Evolutionary conservation across 2,888 invertebrate species (phyloP), one percentile per base, ranked within the genome.

Genomic region (Brachynemurus nebulosus): DNA sequence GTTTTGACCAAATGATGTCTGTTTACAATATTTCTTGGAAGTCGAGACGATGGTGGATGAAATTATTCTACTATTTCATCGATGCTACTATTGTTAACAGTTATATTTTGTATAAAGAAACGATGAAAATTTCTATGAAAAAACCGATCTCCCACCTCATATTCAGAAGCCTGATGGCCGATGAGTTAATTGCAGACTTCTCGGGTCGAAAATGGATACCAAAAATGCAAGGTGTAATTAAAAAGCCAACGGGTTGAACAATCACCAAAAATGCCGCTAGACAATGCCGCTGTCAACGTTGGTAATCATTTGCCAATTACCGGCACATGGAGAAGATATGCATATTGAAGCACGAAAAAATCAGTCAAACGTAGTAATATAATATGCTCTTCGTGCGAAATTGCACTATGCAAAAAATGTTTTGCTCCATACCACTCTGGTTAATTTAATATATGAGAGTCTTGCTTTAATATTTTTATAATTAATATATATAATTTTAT

Each of bases 11-110:
- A 47, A 46, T 49, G 11, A 50, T 54, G 48, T 51, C 53, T 14
- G 44, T 44, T 12, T 57, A 57, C 40, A 48, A 27, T 40, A 51
- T 56, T 25, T 40, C 50, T 37, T 54, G 52, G 49, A 56, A 57
- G 47, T 52, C 52, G 12, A 45, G 53, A 37, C 48, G 55, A 39
- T 57, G 55, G 55, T 57, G 56, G 56, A 40, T 55, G 35, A 53
- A 52, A 42, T 45, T 55, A 12, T 57, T 57, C 40, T 57, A 54
- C 48, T 54, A 55, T 48, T 52, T 54, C 35, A 12, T 56, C 11
- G 55, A 57, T 47, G 50, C 52, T 23, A 42, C 49, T 19, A 50
- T 56, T 38, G 55, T 56, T 6, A 58, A 57, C 40, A 34, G 45
- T 18, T 57, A 43, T 35, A 47, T 51, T 30, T 19, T 52, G n/a